Base-by-base conservation (phyloP, 1,140 invertebrate species). In the Caenorhabditis remanei region DNA sequence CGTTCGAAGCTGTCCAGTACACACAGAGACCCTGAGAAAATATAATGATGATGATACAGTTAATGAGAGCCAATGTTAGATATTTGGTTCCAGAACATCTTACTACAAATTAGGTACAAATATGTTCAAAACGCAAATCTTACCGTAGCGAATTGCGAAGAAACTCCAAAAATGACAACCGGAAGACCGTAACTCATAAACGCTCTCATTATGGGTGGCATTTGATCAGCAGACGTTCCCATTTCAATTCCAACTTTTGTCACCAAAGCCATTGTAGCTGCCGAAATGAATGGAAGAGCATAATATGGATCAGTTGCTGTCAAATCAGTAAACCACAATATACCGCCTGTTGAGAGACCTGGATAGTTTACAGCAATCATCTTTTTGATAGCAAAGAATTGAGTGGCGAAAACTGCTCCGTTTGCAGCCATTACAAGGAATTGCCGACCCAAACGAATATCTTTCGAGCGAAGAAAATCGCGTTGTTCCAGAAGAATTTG, bases 311-410 rank as follows among this genome's bases (percentile, higher is more conserved):
- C 98, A 43, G 95, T 93, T 11, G 96, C 89, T 6, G 96, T 97
- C 16, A 99, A 94, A 94, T 99, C 96, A 0, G 94, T 94, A 92
- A 99, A 97, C 98, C 98, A 99, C 83, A 94, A 95, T 0, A 97
- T 87, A 5, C 98, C 98, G n/a, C 97, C 98, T 32, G 94, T 93
- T 87, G 95, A 95, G 94, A 99, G 94, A 92, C 96, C 88, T 9
- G 88, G 88, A 53, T 89, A 89, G 56, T 88, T 88, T 24, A 88
- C 87, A 53, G 75, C 63, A 32, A 86, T 84, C 92, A 92, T 89
- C 55, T 88, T 87, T 46, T 86, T 89, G 43, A 92, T 87, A n/a
- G 91, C 92, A 84, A 92, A 93, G 87, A 92, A 92, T 61, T 93
- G 89, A 9, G 92, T 90, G 75, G 88, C 87, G 53, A 92, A 92